Percentiles rank a stretch among this genome's conserved stretches.
phyloP scores from a whole-genome alignment of 2,797 vertebrate species.

The Mallotus villosus region DNA sequence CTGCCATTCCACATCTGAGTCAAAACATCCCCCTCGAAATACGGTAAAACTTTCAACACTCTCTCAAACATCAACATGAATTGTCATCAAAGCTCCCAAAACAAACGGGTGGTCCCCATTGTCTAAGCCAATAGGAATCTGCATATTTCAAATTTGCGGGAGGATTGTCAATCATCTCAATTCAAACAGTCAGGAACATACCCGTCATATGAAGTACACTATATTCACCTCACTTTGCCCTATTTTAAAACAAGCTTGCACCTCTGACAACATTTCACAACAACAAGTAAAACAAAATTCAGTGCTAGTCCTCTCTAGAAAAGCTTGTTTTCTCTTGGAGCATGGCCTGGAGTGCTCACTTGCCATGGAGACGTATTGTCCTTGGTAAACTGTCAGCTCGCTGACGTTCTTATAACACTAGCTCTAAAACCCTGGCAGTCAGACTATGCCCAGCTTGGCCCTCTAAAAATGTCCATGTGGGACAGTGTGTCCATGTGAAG shows the following conservation, averaged over 20 bases:
- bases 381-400: conserved; percentile 51
- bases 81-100: conserved; percentile 47
- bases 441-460: conserved; percentile 41
- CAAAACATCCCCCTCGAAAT: conserved; percentile 62
- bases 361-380: conserved; percentile 50
- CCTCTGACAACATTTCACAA: conserved; percentile 10
- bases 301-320: conserved; percentile 7
- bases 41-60: conserved; percentile 53
- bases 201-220: conserved; percentile 6
- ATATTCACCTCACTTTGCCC: not conserved
- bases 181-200: no score
- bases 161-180: conserved; percentile 37
- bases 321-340: conserved; percentile 34
- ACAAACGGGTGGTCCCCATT: conserved; percentile 34
- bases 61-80: conserved; percentile 48
- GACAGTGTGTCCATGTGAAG: conserved; percentile 24
- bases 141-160: conserved; percentile 49
- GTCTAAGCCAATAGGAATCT: conserved; percentile 57
- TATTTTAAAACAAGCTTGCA: conserved; percentile 26
- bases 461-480: conserved; percentile 39
- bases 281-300: no score
- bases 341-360: conserved; percentile 40
- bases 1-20: conserved; percentile 51
- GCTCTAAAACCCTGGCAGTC: conserved; percentile 54
- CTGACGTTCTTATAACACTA: conserved; percentile 54